Evolutionary conservation across 2,888 invertebrate genomes (phyloP).

Genomic region (Odontomyia ornata): DNA sequence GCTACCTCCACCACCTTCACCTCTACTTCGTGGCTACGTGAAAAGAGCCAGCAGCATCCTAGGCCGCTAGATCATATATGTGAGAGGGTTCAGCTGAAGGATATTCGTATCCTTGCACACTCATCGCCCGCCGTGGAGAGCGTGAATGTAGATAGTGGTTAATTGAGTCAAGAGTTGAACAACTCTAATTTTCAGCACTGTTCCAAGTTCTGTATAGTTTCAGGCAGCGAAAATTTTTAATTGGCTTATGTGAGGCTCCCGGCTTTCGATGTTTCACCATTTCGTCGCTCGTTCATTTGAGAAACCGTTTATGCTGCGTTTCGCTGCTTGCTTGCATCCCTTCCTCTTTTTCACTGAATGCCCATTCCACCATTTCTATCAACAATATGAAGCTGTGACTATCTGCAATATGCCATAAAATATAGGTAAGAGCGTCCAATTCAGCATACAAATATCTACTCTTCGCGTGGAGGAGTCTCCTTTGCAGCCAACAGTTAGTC

Average conservation of each 20-base stretch:
- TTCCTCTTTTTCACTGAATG: neutral
- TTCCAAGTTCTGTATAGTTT: constrained; percentile 48
- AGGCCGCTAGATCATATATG: neutral
- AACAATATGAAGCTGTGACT: constrained; percentile 4
- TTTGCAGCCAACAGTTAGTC: neutral
- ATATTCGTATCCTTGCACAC: constrained; percentile 12
- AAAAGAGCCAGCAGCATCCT: neutral
- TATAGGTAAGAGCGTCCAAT: neutral
- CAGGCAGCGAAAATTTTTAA: constrained; percentile 52
- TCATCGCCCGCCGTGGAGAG: neutral
- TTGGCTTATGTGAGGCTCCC: constrained; percentile 49
- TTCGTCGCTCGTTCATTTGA: constrained; percentile 30
- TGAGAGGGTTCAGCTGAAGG: neutral
- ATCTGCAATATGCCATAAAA: neutral
- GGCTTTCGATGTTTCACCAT: constrained; percentile 2
- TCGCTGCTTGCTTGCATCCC: neutral
- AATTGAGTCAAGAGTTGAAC: constrained; percentile 52
- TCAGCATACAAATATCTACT: neutral
- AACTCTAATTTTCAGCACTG: constrained; percentile 50
- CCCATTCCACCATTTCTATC: constrained; percentile 8
- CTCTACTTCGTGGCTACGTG: neutral
- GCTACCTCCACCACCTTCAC: neutral
- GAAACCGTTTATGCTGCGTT: constrained; percentile 31
- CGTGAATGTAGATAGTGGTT: constrained; percentile 46
- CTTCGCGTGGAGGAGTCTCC: neutral